Percentiles rank a stretch among this genome's conserved stretches.
Conservation (phyloP, 1,140 invertebrate species). For the Bemisia tabaci region DNA sequence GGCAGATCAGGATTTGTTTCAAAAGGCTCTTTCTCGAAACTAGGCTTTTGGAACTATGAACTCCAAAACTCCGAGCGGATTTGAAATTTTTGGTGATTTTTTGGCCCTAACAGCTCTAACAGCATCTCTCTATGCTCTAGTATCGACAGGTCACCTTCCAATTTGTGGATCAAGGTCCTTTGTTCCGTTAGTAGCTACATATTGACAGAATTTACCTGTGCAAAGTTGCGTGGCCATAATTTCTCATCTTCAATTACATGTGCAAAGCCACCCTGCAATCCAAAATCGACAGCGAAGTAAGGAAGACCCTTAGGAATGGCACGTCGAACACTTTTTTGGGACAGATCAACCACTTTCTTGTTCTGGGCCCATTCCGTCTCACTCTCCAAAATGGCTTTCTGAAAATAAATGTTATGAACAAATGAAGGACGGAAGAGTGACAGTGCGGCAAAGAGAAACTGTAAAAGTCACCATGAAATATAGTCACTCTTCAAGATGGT, state of each 20-base stretch:
- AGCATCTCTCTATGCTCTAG: too few species aligned
- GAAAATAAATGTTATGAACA: conserved; percentile 21
- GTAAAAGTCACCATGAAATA: not conserved
- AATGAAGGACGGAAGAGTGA: not conserved
- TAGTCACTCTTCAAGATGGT: too few species aligned
- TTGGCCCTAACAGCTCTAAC: too few species aligned
- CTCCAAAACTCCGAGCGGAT: too few species aligned
- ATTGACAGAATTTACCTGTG: conserved; percentile 53
- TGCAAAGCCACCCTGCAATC: conserved; percentile 75
- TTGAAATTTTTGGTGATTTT: too few species aligned
- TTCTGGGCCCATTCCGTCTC: conserved; percentile 91
- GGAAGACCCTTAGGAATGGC: conserved; percentile 85
- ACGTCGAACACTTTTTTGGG: conserved; percentile 54
- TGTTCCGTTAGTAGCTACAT: too few species aligned
- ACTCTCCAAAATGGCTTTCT: conserved; percentile 89
- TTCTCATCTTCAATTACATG: conserved; percentile 93
- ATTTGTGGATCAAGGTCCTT: too few species aligned
- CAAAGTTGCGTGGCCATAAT: conserved; percentile 79
- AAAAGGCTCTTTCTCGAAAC: too few species aligned
- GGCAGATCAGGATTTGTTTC: too few species aligned
- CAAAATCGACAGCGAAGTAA: conserved; percentile 91
- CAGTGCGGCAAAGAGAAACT: not conserved
- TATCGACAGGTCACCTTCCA: too few species aligned
- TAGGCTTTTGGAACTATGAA: too few species aligned
- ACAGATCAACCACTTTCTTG: conserved; percentile 84